Conservation (phyloP, 1,140 invertebrate genomes). For the Sarcophaga bullata region DNA sequence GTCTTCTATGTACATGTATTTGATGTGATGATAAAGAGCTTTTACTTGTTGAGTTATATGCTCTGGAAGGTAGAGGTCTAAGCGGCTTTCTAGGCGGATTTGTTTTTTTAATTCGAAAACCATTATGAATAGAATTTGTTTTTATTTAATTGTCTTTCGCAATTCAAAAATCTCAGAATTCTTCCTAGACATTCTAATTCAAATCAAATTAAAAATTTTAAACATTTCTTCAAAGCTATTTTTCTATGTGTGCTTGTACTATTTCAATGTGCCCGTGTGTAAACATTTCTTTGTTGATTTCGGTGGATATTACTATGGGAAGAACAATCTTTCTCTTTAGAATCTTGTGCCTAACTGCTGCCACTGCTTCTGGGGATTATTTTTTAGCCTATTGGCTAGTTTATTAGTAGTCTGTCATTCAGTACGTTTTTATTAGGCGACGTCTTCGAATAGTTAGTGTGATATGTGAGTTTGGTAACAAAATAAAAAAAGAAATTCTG, state of each 20-base stretch:
- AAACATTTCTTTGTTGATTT: background rate
- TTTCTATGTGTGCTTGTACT: background rate
- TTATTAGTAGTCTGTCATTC: conserved; percentile 29
- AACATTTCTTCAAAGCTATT: background rate
- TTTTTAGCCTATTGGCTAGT: conserved; percentile 32
- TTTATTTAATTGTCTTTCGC: no score
- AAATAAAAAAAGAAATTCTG: conserved; percentile 3
- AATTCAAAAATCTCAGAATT: no score
- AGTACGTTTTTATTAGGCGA: conserved; percentile 32
- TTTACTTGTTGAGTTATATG: no score
- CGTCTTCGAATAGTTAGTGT: conserved; percentile 33
- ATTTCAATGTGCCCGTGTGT: background rate
- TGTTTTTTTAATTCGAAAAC: no score
- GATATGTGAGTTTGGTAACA: conserved; percentile 31
- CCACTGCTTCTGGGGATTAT: background rate
- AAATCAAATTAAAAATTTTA: no score
- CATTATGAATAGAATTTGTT: no score
- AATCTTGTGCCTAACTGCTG: conserved; percentile 22
- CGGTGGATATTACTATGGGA: conserved; percentile 30
- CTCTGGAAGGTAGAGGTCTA: no score
- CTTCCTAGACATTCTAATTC: no score
- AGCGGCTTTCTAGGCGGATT: no score
- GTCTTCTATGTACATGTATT: no score
- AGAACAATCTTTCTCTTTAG: background rate
- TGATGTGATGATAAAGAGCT: no score